Percentiles rank a stretch among this genome's conserved stretches.
Conservation (phyloP, 2,888 invertebrate species). For the Cephus sareptanus region DNA sequence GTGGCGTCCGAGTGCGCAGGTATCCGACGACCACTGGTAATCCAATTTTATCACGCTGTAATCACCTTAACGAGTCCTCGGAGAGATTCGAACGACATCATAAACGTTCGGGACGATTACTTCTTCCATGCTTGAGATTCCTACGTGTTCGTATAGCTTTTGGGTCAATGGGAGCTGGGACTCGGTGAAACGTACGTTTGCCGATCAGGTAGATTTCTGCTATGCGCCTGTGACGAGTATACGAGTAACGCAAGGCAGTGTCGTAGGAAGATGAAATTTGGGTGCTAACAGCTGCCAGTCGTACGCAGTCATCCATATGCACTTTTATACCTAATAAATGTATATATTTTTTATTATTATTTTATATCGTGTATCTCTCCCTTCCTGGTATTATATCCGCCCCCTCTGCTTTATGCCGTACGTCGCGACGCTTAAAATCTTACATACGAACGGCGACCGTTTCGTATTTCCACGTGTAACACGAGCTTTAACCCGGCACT, state of each 20-base stretch:
- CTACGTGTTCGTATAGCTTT: neutral
- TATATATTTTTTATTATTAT: neutral
- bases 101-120: constrained; percentile 26
- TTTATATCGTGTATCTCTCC: neutral
- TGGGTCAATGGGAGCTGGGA: neutral
- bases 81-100: constrained; percentile 22
- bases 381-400: neutral
- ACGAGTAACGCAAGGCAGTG: neutral
- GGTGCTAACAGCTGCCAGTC: neutral
- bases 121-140: constrained; percentile 2
- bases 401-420: neutral
- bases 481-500: neutral
- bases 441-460: neutral
- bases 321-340: neutral
- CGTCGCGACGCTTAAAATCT: neutral
- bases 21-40: constrained; percentile 23
- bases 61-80: constrained; percentile 35
- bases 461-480: neutral
- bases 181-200: neutral
- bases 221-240: neutral
- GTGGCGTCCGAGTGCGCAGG: neutral
- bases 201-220: neutral
- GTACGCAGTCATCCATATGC: neutral
- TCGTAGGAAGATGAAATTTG: neutral
- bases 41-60: constrained; percentile 42